phyloP scores from a whole-genome alignment of 2,888 invertebrate species.

The Drosophila mayaguana region DNA sequence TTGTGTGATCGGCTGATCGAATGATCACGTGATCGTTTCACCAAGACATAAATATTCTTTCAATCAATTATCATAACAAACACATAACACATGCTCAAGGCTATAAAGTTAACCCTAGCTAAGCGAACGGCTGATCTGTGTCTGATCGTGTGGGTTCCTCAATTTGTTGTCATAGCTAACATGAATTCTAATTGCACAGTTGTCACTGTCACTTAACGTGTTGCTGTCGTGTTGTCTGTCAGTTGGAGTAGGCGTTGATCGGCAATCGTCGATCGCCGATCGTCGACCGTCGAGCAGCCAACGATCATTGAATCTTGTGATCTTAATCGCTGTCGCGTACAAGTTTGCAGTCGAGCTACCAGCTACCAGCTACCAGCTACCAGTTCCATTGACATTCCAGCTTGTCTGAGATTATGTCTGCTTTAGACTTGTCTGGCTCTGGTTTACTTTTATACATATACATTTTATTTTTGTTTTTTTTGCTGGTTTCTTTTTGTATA shows the following conservation, averaged over 20 bases:
- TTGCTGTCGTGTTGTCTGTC: conserved; percentile 71
- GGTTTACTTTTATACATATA: conserved; percentile 32
- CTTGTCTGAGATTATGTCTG: conserved; percentile 82
- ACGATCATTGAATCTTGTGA: conserved; percentile 49
- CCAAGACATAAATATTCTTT: background rate
- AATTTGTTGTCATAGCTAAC: conserved; percentile 31
- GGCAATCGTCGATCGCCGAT: conserved; percentile 3
- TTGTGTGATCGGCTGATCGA: background rate
- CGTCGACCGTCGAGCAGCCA: conserved; percentile 1
- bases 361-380: conserved; percentile 1
- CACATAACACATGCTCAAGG: background rate
- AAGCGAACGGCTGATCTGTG: conserved; percentile 3
- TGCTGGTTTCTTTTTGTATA: conserved; percentile 24
- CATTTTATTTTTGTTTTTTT: background rate
- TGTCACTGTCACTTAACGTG: conserved; percentile 59
- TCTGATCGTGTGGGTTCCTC: conserved; percentile 28
- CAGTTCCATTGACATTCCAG: conserved; percentile 72
- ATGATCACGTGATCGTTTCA: background rate
- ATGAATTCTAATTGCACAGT: conserved; percentile 51
- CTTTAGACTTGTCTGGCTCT: conserved; percentile 49
- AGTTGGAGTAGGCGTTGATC: conserved; percentile 46
- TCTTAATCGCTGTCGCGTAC: conserved; percentile 53
- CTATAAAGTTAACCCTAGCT: background rate
- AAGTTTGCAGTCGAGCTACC: conserved; percentile 2
- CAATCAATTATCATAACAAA: conserved; percentile 4